Evolutionary conservation across 2,113 vertebrate species (phyloP), one percentile per base, ranked within the genome.

Genomic region (Felis chaus): DNA sequence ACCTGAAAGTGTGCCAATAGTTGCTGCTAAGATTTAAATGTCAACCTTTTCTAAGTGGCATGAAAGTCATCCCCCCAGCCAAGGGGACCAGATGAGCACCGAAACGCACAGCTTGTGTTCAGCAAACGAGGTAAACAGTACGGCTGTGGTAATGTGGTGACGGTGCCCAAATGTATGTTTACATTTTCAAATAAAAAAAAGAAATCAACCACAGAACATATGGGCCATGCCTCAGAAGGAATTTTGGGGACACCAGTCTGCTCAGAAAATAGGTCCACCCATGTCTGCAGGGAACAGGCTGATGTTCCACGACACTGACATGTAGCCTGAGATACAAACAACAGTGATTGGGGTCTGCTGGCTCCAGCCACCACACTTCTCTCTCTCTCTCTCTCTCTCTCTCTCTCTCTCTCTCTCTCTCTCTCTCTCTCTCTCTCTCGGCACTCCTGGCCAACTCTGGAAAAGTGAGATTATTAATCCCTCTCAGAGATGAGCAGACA

Each of bases 21-120:
- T 96, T 96, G 45, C 82, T 97, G 97, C 80, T 96, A 95, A 93
- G 87, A 95, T 83, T 95, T 96, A 96, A 98, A 97, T 98, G 97
- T 96, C 96, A 98, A 11, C 94, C 48, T 39, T 79, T 95, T 39
- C 80, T 76, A 89, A 94, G 68, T 83, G 55, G 68, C 83, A 57
- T 71, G 81, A 82, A 96, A 97, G 94, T 87, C 83, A 41, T 76
- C 29, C 9, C 93, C 91, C 36, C 41, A 78, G 97, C 94, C 96
- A 96, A 92, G 55, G 39, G 69, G 31, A 96, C 92, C 97, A 98
- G 97, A 97, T 92, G 94, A 96, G 57, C 95, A 71, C 2, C 53
- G 74, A 90, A 96, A 92, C 45, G 7, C 79, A 92, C 95, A 96
- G 96, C 96, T 96, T 96, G 94, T 88, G 14, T 88, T 97, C 97